Conservation (phyloP, 2,888 invertebrate species). For the Oscheius sp. region DNA sequence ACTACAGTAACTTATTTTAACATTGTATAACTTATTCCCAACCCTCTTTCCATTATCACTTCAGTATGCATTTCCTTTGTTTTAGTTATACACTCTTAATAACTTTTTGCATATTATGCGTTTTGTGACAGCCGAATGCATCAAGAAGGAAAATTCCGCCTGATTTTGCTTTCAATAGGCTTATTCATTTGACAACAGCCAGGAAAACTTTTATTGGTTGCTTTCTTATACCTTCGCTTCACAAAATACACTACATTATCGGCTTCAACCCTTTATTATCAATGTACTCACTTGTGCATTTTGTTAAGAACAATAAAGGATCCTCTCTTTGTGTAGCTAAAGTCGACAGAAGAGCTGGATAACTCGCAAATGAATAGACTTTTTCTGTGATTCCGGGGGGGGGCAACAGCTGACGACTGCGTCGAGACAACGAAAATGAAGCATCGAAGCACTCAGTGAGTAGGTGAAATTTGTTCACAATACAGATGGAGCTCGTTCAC, state of each 20-base stretch:
- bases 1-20: slow-evolving; percentile 24
- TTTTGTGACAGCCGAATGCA: too few relatives aligned
- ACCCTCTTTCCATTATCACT: slow-evolving; percentile 37
- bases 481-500: too few relatives aligned
- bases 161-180: neutral
- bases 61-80: slow-evolving; percentile 38
- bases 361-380: neutral
- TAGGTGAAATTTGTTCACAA: too few relatives aligned
- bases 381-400: slow-evolving; percentile 19
- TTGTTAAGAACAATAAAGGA: slow-evolving; percentile 27
- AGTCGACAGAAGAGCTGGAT: neutral
- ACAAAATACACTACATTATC: too few relatives aligned
- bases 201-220: neutral
- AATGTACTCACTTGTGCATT: slow-evolving; percentile 11
- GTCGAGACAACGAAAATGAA: too few relatives aligned
- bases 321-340: neutral
- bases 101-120: slow-evolving; percentile 32
- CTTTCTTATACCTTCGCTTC: slow-evolving; percentile 5
- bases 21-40: slow-evolving; percentile 37
- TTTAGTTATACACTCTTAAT: slow-evolving; percentile 27
- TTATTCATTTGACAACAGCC: neutral
- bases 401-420: slow-evolving; percentile 16
- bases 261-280: slow-evolving; percentile 15
- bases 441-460: too few relatives aligned
- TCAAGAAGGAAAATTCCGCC: too few relatives aligned